Evolutionary conservation across 2,888 invertebrate genomes (phyloP), one percentile per base, ranked within the genome.

Genomic region (Rhagium mordax): DNA sequence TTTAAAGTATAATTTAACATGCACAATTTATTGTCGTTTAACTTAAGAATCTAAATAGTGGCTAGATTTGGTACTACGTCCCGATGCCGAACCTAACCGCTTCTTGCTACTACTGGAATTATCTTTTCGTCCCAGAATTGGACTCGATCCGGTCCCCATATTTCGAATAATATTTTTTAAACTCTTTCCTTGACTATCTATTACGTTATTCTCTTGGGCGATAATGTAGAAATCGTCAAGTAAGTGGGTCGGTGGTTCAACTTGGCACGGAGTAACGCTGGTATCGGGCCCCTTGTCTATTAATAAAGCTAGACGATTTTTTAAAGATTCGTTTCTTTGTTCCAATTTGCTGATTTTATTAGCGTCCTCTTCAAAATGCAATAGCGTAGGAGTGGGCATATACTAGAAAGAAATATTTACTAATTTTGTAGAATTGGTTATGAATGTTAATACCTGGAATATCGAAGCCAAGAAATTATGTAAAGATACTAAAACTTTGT

Each of bases 401-500:
- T 95, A 95, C 91, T 96, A 90, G 90, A 84, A 73, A 64, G 13
- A 57, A 20, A 51, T 16, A 24, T 18, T 18, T 49, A 8, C 24
- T 41, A 60, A 13, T 15, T 15, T 7, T 27, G n/a, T 16, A 21
- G 3, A 49, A 59, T 20, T 33, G 5, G 47, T 57, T 59, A 64
- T 65, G 70, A 21, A 5, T 15, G 21, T 41, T 41, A 57, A 13
- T 51, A 91, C 92, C 87, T 94, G 93, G 81, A 94, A 96, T 75
- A 98, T 94, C 0, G 97, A 95, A 13, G 97, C 95, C 48, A 99
- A 89, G 84, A 98, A 95, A 88, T 98, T 98, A 86, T 98, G 96
- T 47, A 98, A 89, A 0, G 98, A 98, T 29, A 94, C 93, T 69
- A 97, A 89, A 81, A 97, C 92, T 27, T 96, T 97, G 86, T 99